Evolutionary conservation across 2,113 vertebrate species (phyloP).

Genomic region (Barbus barbus): DNA sequence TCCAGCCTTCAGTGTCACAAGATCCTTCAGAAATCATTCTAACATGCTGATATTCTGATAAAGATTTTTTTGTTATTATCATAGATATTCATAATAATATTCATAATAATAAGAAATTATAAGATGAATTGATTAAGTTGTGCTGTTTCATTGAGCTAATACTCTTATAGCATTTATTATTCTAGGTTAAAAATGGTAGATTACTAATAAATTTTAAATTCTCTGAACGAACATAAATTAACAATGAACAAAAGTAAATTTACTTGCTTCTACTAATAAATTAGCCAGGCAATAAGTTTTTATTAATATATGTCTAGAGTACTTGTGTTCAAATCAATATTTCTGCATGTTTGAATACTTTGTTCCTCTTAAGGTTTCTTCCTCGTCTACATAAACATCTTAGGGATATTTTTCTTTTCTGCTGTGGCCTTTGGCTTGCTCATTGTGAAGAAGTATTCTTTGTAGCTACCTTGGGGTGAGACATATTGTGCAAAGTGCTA

Average conservation of each 20-base stretch:
- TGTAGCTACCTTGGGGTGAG: background rate
- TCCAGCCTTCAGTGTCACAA: background rate
- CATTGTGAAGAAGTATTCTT: background rate
- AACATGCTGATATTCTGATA: background rate
- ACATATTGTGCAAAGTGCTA: background rate
- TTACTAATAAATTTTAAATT: background rate
- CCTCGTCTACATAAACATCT: background rate
- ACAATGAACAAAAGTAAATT: background rate
- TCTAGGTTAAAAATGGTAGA: background rate
- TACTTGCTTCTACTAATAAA: background rate
- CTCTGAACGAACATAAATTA: background rate
- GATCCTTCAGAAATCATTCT: background rate
- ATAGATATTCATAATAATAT: too few relatives aligned
- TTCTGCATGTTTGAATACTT: background rate
- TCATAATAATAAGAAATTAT: too few relatives aligned
- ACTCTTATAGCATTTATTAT: background rate
- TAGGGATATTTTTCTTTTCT: background rate
- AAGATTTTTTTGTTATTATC: background rate
- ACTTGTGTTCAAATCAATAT: background rate
- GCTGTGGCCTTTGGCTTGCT: background rate
- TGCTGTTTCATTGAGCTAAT: background rate
- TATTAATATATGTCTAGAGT: background rate
- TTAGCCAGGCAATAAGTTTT: background rate
- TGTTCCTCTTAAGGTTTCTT: background rate
- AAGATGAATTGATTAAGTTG: background rate